These are phyloP conservation scores for Heliconius congener DNA, from an alignment of 1,140 invertebrate species.

Conservation along the genomic window DNA sequence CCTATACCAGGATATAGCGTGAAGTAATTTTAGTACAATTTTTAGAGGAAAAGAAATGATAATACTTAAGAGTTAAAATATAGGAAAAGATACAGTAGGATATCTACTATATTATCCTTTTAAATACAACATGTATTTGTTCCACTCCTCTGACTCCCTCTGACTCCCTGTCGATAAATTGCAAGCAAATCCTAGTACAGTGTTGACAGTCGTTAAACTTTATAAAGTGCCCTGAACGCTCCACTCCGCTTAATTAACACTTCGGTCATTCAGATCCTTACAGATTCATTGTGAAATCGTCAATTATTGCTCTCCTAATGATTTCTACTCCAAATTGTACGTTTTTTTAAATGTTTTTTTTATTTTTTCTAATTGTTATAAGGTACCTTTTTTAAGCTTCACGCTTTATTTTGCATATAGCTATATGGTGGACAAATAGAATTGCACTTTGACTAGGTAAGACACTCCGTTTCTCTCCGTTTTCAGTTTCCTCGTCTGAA, in stretches of 20 bases:
- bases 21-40: too few relatives aligned
- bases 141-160: too few relatives aligned
- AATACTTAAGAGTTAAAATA: too few relatives aligned
- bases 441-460: not conserved
- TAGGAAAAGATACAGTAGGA: too few relatives aligned
- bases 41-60: too few relatives aligned
- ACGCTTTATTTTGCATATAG: not conserved
- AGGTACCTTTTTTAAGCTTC: not conserved
- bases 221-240: conserved; percentile 56
- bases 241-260: conserved; percentile 65
- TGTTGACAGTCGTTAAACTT: conserved; percentile 53
- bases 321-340: not conserved
- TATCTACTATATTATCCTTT: too few relatives aligned
- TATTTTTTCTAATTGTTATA: not conserved
- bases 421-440: not conserved
- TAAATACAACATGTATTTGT: too few relatives aligned
- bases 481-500: too few relatives aligned
- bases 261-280: conserved; percentile 37
- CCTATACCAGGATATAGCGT: too few relatives aligned
- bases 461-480: too few relatives aligned
- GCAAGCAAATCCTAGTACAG: conserved; percentile 8
- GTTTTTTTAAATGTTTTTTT: not conserved
- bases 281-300: conserved; percentile 21
- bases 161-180: not conserved
- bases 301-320: conserved; percentile 29